Percentiles rank a stretch among this genome's conserved stretches.
These are phyloP conservation scores for Anguilla megastoma DNA, from an alignment of 2,797 vertebrate species.

Conservation along the genomic window DNA sequence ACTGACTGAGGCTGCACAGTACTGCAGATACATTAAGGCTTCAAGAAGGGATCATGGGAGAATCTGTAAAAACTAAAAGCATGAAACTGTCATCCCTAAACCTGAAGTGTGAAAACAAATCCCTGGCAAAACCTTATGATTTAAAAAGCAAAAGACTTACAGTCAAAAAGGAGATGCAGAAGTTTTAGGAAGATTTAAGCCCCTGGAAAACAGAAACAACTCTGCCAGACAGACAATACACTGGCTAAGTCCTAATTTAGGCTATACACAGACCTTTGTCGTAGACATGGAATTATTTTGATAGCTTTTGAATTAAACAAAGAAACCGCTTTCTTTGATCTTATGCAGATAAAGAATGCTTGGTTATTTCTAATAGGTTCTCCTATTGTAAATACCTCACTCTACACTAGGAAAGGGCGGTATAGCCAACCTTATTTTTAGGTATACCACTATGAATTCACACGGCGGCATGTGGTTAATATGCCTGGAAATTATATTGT, in stretches of 20 bases:
- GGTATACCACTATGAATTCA: neutral
- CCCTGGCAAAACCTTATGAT: neutral
- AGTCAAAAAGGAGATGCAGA: neutral
- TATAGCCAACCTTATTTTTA: neutral
- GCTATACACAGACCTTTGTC: neutral
- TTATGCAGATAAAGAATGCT: neutral
- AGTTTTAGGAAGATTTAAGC: neutral
- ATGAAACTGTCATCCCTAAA: neutral
- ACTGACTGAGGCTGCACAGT: neutral
- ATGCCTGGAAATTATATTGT: too few species aligned
- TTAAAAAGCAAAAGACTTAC: neutral
- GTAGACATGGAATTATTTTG: neutral
- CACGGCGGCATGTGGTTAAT: too few species aligned
- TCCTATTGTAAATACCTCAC: neutral
- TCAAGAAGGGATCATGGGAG: neutral
- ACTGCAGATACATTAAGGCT: neutral
- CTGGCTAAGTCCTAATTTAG: neutral
- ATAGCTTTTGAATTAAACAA: neutral
- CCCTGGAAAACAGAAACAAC: neutral
- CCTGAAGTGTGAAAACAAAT: neutral
- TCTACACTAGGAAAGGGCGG: neutral
- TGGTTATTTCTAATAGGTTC: neutral
- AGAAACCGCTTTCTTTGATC: neutral
- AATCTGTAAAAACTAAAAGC: conserved; percentile 2
- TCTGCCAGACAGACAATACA: neutral